A percentile compares a stretch with the other conserved stretches of the same genome.
Evolutionary conservation across 2,888 invertebrate genomes (phyloP).

Genomic region (Apamea anceps): DNA sequence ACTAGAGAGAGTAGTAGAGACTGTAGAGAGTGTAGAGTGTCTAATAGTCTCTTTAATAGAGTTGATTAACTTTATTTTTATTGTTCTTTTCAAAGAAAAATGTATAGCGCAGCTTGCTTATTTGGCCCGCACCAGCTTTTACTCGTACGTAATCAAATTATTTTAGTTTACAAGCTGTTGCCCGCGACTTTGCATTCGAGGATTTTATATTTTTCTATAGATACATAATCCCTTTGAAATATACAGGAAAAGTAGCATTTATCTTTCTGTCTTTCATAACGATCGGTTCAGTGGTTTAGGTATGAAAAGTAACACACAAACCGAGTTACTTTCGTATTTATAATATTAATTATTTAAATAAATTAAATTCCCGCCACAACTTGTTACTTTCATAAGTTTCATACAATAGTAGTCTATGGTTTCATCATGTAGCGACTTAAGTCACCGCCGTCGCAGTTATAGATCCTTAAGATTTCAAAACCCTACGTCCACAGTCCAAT

Average conservation of each 20-base stretch:
- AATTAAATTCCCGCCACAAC: not conserved
- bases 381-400: not conserved
- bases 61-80: not conserved
- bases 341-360: not conserved
- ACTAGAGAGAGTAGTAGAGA: slow-evolving; percentile 25
- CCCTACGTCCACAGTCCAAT: not conserved
- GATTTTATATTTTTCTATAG: not conserved
- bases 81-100: not conserved
- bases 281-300: not conserved
- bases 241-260: not conserved
- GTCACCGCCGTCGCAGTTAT: not conserved
- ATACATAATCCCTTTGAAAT: not conserved
- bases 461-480: not conserved
- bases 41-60: not conserved
- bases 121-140: not conserved
- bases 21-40: not conserved
- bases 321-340: not conserved
- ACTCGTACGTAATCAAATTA: not conserved
- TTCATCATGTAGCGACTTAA: too few species aligned
- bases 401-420: too few species aligned
- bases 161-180: not conserved
- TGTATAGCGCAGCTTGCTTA: not conserved
- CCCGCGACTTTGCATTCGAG: not conserved
- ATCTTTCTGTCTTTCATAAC: not conserved
- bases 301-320: not conserved